phyloP scores from a whole-genome alignment of 2,797 vertebrate species.

The Simalia tracyae region DNA sequence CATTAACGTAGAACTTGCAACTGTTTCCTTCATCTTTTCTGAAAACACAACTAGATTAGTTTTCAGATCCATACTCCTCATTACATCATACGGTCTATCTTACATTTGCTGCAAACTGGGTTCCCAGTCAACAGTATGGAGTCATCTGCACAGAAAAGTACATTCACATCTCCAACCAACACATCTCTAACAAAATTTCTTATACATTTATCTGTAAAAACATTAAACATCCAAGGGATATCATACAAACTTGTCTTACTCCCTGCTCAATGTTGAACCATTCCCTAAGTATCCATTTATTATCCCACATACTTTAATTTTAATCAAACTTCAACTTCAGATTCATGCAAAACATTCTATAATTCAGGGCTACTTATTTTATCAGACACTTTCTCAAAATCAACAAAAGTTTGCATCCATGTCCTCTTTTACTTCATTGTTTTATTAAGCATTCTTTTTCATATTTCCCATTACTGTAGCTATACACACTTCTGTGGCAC shows the following conservation, averaged over 20 bases:
- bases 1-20: neutral
- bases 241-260: neutral
- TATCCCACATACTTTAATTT: neutral
- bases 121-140: neutral
- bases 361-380: neutral
- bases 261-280: neutral
- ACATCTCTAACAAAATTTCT: neutral
- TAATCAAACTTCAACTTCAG: neutral
- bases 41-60: neutral
- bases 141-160: neutral
- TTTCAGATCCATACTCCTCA: neutral
- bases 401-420: neutral
- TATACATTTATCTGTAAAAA: neutral
- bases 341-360: neutral
- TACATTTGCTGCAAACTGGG: neutral
- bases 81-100: neutral
- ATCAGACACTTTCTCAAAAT: neutral
- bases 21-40: neutral
- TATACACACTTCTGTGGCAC: neutral
- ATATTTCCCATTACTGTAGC: neutral
- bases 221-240: neutral
- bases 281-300: neutral
- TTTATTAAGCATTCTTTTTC: neutral
- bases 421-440: neutral
- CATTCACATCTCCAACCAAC: neutral